Conservation (phyloP, 2,797 vertebrate species). For the Potorous gilbertii region DNA sequence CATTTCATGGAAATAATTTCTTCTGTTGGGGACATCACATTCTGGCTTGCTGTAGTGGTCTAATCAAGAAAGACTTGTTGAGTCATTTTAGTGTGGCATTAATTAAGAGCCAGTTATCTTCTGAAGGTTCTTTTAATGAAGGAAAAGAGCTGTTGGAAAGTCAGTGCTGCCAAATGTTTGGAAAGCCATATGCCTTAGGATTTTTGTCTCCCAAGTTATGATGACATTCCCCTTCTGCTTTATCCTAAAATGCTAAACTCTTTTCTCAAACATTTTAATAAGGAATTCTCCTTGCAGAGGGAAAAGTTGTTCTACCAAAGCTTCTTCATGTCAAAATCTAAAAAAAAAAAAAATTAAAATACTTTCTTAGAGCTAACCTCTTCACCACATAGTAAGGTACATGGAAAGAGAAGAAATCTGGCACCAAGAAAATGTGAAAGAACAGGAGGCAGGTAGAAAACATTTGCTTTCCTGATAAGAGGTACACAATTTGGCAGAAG, state of each 20-base stretch:
- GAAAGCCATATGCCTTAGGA: not conserved
- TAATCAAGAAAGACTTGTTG: constrained; percentile 27
- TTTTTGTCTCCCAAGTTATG: not conserved
- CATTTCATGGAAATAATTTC: constrained; percentile 3
- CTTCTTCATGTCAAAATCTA: not conserved
- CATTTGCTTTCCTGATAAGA: accelerated
- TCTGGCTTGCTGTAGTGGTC: not conserved
- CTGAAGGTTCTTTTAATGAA: constrained; percentile 58
- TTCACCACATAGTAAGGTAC: accelerated
- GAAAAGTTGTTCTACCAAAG: not conserved
- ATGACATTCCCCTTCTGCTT: not conserved
- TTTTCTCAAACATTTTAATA: constrained; percentile 18
- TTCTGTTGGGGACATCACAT: constrained; percentile 4
- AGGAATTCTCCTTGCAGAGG: not conserved
- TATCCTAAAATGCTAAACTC: not conserved
- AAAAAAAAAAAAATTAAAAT: not conserved
- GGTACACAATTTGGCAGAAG: not conserved
- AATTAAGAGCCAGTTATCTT: constrained; percentile 64
- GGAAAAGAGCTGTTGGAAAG: constrained; percentile 2
- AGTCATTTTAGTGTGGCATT: constrained; percentile 30
- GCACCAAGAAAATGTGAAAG: not conserved
- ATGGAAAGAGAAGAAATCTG: not conserved
- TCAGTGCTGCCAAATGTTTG: not conserved
- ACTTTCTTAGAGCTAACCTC: not conserved
- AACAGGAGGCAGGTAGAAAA: not conserved